Conservation (phyloP, 2,888 invertebrate species). For the Carcina quercana region DNA sequence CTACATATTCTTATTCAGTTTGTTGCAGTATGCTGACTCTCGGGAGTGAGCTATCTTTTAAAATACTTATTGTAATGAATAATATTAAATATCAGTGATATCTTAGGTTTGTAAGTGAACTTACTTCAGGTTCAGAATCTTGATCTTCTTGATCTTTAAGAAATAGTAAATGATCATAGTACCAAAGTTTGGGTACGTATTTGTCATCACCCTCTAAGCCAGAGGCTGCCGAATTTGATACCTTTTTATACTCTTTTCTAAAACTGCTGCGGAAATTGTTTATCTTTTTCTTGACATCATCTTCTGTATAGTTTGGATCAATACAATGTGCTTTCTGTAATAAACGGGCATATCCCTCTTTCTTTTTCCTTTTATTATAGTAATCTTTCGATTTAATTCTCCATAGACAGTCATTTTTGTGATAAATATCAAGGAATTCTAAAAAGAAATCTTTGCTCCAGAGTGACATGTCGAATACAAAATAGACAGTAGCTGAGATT, state of each 20-base stretch:
- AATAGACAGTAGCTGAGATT: too few relatives aligned
- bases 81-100: too few relatives aligned
- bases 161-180: background rate
- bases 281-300: background rate
- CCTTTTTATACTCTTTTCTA: background rate
- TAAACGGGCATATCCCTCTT: background rate
- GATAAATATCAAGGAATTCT: constrained; percentile 2
- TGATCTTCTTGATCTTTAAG: background rate
- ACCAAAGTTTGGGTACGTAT: background rate
- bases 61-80: too few relatives aligned
- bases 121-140: background rate
- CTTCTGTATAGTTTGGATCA: background rate
- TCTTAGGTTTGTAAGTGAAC: too few relatives aligned
- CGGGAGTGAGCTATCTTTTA: too few relatives aligned
- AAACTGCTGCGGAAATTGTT: background rate
- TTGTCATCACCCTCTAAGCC: background rate
- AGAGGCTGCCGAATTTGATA: background rate
- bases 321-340: background rate
- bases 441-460: constrained; percentile 7
- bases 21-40: too few relatives aligned
- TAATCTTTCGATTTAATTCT: background rate
- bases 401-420: background rate
- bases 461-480: too few relatives aligned
- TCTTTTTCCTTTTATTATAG: background rate
- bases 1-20: too few relatives aligned